phyloP scores from a whole-genome alignment of 2,113 vertebrate genomes.

The Bubo bubo region DNA sequence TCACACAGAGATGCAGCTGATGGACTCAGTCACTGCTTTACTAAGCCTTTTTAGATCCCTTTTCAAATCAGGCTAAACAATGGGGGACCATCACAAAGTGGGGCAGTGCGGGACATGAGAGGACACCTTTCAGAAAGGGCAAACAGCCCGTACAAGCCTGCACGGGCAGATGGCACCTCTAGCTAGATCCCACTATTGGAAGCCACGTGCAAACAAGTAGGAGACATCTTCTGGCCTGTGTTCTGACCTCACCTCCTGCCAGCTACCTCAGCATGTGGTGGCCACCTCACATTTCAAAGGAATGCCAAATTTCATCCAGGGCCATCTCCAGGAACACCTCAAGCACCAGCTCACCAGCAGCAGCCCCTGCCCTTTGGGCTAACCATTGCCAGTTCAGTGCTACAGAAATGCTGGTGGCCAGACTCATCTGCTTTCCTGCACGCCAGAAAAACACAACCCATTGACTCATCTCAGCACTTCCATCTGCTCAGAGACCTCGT shows the following conservation, averaged over 20 bases:
- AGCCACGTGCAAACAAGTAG: not conserved
- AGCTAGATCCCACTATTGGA: not conserved
- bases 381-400: not conserved
- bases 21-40: not conserved
- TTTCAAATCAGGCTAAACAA: not conserved
- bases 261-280: not conserved
- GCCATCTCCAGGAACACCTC: not conserved
- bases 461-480: not conserved
- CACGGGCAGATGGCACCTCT: accelerated
- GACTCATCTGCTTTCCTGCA: accelerated
- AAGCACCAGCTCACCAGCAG: not conserved
- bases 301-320: not conserved
- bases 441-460: not conserved
- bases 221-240: not conserved
- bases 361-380: not conserved
- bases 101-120: not conserved
- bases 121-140: not conserved
- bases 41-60: not conserved
- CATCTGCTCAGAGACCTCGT: not conserved
- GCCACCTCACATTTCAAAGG: not conserved
- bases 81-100: not conserved
- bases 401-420: not conserved
- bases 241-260: not conserved
- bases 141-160: not conserved
- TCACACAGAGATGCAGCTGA: not conserved